Percentiles rank a stretch among this genome's conserved stretches.
Conservation (phyloP, 2,888 invertebrate genomes). For the Megastigmus dorsalis region DNA sequence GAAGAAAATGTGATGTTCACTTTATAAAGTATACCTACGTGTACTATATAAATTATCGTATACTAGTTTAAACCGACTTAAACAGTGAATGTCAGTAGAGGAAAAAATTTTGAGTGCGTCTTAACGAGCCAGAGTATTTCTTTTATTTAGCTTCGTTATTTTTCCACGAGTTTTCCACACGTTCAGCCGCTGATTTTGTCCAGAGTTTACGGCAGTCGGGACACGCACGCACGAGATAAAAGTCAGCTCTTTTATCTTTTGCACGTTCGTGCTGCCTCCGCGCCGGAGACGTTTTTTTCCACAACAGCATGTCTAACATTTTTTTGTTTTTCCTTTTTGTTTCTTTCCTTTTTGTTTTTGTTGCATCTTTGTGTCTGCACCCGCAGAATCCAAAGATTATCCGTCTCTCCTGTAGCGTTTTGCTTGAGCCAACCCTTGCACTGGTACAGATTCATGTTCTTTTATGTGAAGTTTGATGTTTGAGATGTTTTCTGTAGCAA, state of each 20-base stretch:
- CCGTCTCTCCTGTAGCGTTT: no score
- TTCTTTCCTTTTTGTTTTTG: not conserved
- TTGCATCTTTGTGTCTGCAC: not conserved
- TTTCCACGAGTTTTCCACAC: not conserved
- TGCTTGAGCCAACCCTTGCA: not conserved
- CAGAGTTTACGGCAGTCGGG: not conserved
- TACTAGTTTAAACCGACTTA: no score
- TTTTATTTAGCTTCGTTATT: not conserved
- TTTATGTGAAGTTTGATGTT: no score
- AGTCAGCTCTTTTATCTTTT: slow-evolving; percentile 37
- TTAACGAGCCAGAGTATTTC: not conserved
- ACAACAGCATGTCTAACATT: not conserved
- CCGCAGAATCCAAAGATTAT: no score
- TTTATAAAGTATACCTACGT: no score
- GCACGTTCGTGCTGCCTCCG: slow-evolving; percentile 10
- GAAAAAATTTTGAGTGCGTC: not conserved
- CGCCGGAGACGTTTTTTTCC: not conserved
- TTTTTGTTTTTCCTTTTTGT: not conserved
- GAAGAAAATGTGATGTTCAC: no score
- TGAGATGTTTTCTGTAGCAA: not conserved
- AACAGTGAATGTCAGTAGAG: no score
- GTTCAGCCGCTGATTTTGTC: not conserved
- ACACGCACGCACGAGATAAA: slow-evolving; percentile 55
- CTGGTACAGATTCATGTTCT: not conserved
- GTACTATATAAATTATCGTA: no score